phyloP scores from a whole-genome alignment of 2,797 vertebrate species.

The Rhinatrema bivittatum region DNA sequence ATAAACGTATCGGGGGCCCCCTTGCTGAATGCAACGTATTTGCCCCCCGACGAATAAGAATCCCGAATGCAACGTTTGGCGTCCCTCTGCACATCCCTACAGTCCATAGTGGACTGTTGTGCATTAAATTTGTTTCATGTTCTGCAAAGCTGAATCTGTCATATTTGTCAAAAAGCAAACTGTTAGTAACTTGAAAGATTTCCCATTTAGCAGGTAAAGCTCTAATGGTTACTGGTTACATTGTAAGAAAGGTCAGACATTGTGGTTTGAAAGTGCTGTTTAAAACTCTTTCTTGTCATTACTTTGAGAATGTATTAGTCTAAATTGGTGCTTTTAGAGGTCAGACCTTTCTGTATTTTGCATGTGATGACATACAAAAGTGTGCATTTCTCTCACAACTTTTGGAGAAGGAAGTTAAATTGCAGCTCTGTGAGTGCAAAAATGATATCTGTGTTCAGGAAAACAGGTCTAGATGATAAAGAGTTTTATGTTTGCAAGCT shows the following conservation, averaged over 20 bases:
- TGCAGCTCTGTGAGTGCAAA: slow-evolving; percentile 5
- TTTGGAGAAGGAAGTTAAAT: slow-evolving; percentile 9
- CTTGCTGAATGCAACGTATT: too few relatives aligned
- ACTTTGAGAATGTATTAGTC: slow-evolving; percentile 14
- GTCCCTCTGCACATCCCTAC: too few relatives aligned
- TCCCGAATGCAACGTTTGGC: too few relatives aligned
- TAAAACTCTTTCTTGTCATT: not conserved
- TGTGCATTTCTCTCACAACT: not conserved
- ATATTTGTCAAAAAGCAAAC: slow-evolving; percentile 6
- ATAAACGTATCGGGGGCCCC: too few relatives aligned
- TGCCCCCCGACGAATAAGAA: too few relatives aligned
- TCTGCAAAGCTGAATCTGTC: too few relatives aligned
- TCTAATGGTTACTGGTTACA: slow-evolving; percentile 1
- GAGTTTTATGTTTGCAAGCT: not conserved
- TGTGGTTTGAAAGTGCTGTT: slow-evolving; percentile 12
- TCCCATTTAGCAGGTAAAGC: slow-evolving; percentile 1
- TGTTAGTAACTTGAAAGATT: not conserved
- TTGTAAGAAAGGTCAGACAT: not conserved
- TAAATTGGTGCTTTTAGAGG: not conserved
- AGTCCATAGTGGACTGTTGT: too few relatives aligned
- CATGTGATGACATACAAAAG: not conserved
- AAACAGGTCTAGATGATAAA: not conserved
- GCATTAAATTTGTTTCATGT: too few relatives aligned
- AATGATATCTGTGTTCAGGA: not conserved
- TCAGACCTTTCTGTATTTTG: not conserved